Percentiles rank a stretch among this genome's conserved stretches.
phyloP scores from a whole-genome alignment of 2,113 vertebrate species.

The Mellivora capensis region DNA sequence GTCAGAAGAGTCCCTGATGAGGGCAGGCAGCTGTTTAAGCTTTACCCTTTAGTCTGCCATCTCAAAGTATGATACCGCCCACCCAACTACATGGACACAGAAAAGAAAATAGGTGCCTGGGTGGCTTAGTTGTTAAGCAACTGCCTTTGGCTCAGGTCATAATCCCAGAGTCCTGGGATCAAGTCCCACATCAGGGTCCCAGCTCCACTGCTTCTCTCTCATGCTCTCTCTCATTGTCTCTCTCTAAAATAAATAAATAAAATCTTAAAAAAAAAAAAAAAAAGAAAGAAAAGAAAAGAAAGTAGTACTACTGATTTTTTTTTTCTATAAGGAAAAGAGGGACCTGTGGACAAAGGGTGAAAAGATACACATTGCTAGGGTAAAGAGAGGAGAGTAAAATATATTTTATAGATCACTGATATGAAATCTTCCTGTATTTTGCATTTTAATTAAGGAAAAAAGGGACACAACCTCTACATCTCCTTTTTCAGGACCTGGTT shows the following conservation, averaged over 20 bases:
- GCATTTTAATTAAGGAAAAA: background rate
- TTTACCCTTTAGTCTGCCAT: background rate
- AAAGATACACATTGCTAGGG: background rate
- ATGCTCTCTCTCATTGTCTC: too few species aligned
- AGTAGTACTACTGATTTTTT: background rate
- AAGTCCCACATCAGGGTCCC: too few species aligned
- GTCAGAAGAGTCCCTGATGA: background rate
- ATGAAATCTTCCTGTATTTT: background rate
- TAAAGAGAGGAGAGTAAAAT: background rate
- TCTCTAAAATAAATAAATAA: too few species aligned
- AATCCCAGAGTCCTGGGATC: too few species aligned
- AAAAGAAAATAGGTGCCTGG: background rate
- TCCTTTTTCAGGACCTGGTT: background rate
- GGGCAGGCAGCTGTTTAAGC: background rate
- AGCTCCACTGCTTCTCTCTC: too few species aligned
- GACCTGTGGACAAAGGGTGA: background rate
- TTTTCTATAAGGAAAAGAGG: background rate
- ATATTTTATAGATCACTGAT: too few species aligned
- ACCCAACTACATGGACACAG: background rate
- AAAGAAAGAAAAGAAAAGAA: background rate
- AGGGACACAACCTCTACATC: background rate
- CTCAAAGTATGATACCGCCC: background rate
- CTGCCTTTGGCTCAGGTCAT: too few species aligned
- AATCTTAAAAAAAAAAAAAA: background rate
- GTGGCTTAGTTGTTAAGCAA: too few species aligned